phyloP scores from a whole-genome alignment of 2,113 vertebrate species.

The Polypterus bichir region DNA sequence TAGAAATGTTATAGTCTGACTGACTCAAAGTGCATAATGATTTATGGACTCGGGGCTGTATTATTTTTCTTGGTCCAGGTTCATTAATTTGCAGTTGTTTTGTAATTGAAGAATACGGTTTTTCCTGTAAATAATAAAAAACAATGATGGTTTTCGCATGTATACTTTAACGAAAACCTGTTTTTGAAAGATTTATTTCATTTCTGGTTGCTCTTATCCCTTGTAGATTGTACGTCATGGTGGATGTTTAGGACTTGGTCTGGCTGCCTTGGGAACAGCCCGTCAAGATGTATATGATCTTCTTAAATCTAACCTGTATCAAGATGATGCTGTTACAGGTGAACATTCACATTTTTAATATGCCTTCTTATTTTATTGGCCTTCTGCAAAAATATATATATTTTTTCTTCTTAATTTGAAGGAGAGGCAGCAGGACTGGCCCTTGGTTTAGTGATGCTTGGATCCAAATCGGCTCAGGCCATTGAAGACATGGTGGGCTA shows the following conservation, averaged over 20 bases:
- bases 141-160: too few species aligned
- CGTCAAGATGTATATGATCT: conserved; percentile 94
- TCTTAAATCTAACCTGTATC: conserved; percentile 94
- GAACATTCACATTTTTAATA: conserved; percentile 9
- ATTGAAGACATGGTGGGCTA: conserved; percentile 98
- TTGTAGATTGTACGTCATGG: conserved; percentile 92
- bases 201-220: neutral
- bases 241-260: conserved; percentile 81
- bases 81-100: too few species aligned
- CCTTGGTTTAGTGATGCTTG: conserved; percentile 89
- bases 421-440: conserved; percentile 92
- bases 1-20: too few species aligned
- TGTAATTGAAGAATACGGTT: too few species aligned
- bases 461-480: conserved; percentile 94
- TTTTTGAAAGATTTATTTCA: too few species aligned
- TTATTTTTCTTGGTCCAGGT: too few species aligned
- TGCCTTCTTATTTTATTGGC: neutral
- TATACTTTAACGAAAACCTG: too few species aligned
- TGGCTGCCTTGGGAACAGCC: conserved; percentile 90
- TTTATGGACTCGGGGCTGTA: too few species aligned
- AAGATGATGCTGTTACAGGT: conserved; percentile 97
- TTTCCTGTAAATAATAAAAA: too few species aligned
- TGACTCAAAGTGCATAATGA: too few species aligned
- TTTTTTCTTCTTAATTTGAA: conserved; percentile 26
- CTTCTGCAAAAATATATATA: neutral